Conservation (phyloP, 2,888 invertebrate species). For the Octodonta nipae region DNA sequence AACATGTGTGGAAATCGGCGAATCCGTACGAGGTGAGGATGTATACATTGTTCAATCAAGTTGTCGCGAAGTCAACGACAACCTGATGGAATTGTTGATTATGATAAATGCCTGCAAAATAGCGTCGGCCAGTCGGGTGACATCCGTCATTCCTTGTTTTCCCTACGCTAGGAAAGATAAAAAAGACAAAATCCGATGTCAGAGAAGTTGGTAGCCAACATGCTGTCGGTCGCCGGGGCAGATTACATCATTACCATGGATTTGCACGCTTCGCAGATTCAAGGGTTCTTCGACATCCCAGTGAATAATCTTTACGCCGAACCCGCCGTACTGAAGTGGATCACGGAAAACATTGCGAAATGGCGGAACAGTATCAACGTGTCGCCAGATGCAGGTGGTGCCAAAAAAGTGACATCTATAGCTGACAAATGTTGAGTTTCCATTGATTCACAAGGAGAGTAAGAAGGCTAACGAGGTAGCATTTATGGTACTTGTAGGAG, state of each 20-base stretch:
- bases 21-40: slow-evolving; percentile 91
- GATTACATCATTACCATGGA: slow-evolving; percentile 98
- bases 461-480: slow-evolving; percentile 90
- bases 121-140: slow-evolving; percentile 83
- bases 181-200: slow-evolving; percentile 93
- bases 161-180: slow-evolving; percentile 93
- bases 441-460: slow-evolving; percentile 88
- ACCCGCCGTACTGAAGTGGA: slow-evolving; percentile 91
- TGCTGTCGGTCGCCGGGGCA: slow-evolving; percentile 86
- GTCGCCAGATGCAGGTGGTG: slow-evolving; percentile 91
- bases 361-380: slow-evolving; percentile 90
- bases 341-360: slow-evolving; percentile 83
- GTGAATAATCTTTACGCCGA: slow-evolving; percentile 94
- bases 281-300: slow-evolving; percentile 94
- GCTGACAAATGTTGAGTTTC: slow-evolving; percentile 82
- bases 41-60: slow-evolving; percentile 94
- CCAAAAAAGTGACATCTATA: slow-evolving; percentile 63
- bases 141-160: slow-evolving; percentile 91
- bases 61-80: slow-evolving; percentile 87
- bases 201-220: slow-evolving; percentile 89
- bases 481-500: slow-evolving; percentile 90
- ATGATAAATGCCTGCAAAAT: slow-evolving; percentile 97
- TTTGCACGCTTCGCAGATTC: slow-evolving; percentile 90
- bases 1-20: slow-evolving; percentile 93
- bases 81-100: slow-evolving; percentile 87